Conservation (phyloP, 2,888 invertebrate genomes). For the Ochropacha duplaris region DNA sequence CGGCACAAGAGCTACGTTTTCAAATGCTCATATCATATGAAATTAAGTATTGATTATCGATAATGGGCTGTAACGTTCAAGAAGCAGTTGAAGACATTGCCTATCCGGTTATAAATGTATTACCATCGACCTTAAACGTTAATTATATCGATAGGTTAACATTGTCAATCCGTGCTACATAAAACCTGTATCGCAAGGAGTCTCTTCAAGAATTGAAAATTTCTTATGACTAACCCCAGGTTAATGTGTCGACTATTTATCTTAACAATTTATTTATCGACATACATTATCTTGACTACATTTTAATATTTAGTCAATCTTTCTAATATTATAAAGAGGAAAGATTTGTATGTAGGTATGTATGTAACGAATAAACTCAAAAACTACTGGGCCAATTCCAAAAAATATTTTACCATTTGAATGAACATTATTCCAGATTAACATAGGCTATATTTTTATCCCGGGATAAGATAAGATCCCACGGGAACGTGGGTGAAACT, state of each 20-base stretch:
- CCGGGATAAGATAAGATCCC: too few species aligned
- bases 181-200: slow-evolving; percentile 24
- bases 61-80: too few species aligned
- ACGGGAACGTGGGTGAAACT: too few species aligned
- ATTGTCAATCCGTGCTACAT: slow-evolving; percentile 19
- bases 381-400: too few species aligned
- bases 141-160: slow-evolving; percentile 5
- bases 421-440: too few species aligned
- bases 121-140: neutral
- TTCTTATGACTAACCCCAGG: slow-evolving; percentile 13
- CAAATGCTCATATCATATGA: neutral
- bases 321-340: too few species aligned
- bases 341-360: too few species aligned
- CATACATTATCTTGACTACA: slow-evolving; percentile 11
- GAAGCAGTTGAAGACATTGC: neutral
- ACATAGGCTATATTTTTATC: too few species aligned
- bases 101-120: neutral
- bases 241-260: slow-evolving; percentile 26
- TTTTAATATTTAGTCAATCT: slow-evolving; percentile 16
- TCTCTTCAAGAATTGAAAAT: slow-evolving; percentile 19
- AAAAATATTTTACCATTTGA: too few species aligned
- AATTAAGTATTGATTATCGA: neutral
- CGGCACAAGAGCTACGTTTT: neutral
- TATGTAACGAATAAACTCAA: too few species aligned
- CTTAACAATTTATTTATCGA: slow-evolving; percentile 14